A percentile compares a stretch with the other conserved stretches of the same genome.
These are phyloP conservation scores for Hypotaenidia philippensis DNA, from an alignment of 2,797 vertebrate species.

Conservation along the genomic window DNA sequence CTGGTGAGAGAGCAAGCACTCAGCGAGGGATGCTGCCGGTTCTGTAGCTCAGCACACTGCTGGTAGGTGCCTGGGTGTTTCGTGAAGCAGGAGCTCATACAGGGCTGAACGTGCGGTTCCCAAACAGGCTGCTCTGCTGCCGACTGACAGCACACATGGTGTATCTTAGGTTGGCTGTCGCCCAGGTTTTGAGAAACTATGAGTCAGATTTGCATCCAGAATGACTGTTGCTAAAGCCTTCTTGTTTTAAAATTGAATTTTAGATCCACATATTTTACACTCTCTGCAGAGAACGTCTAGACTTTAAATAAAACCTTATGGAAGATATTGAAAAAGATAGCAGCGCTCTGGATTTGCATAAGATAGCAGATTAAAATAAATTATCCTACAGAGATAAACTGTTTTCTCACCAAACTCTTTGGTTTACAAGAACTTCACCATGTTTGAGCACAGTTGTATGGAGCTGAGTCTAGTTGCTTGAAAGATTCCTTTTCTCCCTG, in stretches of 20 bases:
- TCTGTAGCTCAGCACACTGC: rapidly evolving
- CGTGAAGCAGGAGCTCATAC: rapidly evolving
- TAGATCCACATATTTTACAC: not conserved
- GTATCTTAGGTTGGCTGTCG: not conserved
- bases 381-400: not conserved
- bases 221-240: not conserved
- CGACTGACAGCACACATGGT: not conserved
- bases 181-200: not conserved
- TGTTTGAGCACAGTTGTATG: not conserved
- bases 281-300: not conserved
- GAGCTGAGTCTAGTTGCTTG: not conserved
- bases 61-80: not conserved
- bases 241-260: not conserved
- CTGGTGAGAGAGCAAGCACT: not conserved
- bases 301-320: not conserved
- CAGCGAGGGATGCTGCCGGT: not conserved
- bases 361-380: not conserved
- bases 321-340: not conserved
- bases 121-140: not conserved
- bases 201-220: not conserved
- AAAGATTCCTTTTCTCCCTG: not conserved
- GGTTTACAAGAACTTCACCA: not conserved
- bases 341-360: not conserved
- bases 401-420: not conserved
- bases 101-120: rapidly evolving